Conservation (phyloP, 1,140 invertebrate species). For the Trypoxylus dichotomus region DNA sequence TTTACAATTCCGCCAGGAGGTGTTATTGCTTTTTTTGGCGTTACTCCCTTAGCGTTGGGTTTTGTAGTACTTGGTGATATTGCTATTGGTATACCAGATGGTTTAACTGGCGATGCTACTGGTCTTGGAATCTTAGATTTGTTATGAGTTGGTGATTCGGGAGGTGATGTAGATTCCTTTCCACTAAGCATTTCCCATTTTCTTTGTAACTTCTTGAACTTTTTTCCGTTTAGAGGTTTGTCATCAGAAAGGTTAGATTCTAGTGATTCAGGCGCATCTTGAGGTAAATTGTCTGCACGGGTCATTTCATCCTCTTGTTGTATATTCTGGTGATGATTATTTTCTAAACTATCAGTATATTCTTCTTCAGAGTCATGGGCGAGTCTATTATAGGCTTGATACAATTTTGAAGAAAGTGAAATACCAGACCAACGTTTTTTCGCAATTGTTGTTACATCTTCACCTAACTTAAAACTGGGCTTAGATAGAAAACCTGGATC, state of each 20-base stretch:
- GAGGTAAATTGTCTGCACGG: constrained; percentile 41
- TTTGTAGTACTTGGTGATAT: constrained; percentile 40
- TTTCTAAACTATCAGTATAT: constrained; percentile 74
- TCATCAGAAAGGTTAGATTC: constrained; percentile 52
- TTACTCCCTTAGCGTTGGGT: constrained; percentile 37
- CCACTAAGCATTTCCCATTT: constrained; percentile 81
- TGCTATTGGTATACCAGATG: constrained; percentile 52
- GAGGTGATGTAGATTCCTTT: constrained; percentile 55
- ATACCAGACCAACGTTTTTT: constrained; percentile 76
- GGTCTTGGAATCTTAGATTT: constrained; percentile 73
- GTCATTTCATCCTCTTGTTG: constrained; percentile 4
- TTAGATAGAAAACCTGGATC: constrained; percentile 57
- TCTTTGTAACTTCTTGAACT: constrained; percentile 77
- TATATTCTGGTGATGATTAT: constrained; percentile 37
- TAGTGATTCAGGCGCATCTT: constrained; percentile 50
- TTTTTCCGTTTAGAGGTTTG: constrained; percentile 53
- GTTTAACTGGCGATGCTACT: constrained; percentile 62
- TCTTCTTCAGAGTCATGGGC: constrained; percentile 69
- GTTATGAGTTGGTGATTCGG: constrained; percentile 54
- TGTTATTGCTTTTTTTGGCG: constrained; percentile 16
- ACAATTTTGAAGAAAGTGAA: constrained; percentile 69
- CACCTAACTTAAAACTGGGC: constrained; percentile 57
- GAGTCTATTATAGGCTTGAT: constrained; percentile 70
- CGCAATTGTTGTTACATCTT: constrained; percentile 59
- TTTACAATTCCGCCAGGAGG: constrained; percentile 25